phyloP scores from a whole-genome alignment of 2,888 invertebrate genomes.

The Melipona beecheii region DNA sequence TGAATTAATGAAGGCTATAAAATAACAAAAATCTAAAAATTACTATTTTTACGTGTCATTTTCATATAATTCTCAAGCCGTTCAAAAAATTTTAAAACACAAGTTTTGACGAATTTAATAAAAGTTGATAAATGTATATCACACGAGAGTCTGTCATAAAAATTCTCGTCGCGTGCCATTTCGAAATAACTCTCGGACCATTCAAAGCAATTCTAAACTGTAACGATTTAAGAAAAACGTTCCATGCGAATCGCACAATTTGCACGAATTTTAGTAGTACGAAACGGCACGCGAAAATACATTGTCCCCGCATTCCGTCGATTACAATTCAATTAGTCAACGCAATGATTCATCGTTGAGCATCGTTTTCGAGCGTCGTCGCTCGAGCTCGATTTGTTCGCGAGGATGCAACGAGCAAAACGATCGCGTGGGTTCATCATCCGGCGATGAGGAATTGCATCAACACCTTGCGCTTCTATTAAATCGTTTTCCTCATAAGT shows the following conservation, averaged over 20 bases:
- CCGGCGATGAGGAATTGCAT: constrained; percentile 51
- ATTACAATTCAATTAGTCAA: constrained; percentile 48
- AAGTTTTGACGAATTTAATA: background rate
- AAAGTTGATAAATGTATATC: too few relatives aligned
- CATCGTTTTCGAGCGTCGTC: constrained; percentile 30
- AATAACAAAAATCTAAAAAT: too few relatives aligned
- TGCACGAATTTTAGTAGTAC: background rate
- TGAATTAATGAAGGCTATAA: too few relatives aligned
- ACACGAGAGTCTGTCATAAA: too few relatives aligned
- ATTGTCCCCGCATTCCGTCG: constrained; percentile 14
- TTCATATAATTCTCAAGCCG: background rate
- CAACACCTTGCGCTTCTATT: constrained; percentile 34
- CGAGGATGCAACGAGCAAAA: background rate
- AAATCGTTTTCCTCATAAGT: constrained; percentile 60
- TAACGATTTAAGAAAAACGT: background rate
- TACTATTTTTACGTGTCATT: too few relatives aligned
- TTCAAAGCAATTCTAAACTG: too few relatives aligned
- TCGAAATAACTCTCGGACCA: too few relatives aligned
- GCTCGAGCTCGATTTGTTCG: constrained; percentile 15
- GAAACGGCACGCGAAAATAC: background rate
- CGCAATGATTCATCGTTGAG: constrained; percentile 40
- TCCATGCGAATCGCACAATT: background rate
- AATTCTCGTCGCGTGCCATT: too few relatives aligned
- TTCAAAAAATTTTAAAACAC: too few relatives aligned
- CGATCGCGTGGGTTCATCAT: constrained; percentile 61